Evolutionary conservation across 2,113 vertebrate species (phyloP), one percentile per base, ranked within the genome.

Genomic region (Siniperca knerii): DNA sequence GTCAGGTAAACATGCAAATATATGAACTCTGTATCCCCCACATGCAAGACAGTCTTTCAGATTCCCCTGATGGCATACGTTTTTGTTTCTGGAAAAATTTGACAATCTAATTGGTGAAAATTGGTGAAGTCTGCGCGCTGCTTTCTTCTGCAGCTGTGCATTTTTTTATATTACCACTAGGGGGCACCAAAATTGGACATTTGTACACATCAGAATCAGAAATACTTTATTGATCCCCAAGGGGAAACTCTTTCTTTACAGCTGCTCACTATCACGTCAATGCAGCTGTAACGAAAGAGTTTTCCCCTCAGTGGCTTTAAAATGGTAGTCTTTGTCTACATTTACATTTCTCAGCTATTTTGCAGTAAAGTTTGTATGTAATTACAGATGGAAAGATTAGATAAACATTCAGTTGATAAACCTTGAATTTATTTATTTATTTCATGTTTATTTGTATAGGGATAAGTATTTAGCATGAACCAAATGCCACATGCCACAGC

Each of bases 1-100:
- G 98, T 99, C 96, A 98, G 97, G 98, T 99, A 94, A 94, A 76
- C 40, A 29, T 52, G 48, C 3, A 18, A 50, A 77, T 9, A 37
- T 23, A 37, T 23, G 7, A 82, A 37, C 74, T 35, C 44, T 67
- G 13, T 33, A 29, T 33, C 8, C 3, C 11, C 10, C 10, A 11
- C 15, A 12, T 33, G 44, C 4, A 58, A 68, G 6, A 35, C 2
- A 1, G 2, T 72, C 0, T 54, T 46, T 44, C 8, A 40, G 37
- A 37, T 52, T 8, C 16, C 12, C 21, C 10, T 20, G 11, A 71
- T 40, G 9, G 25, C 13, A 18, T 46, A 18, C 4, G 25, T n/a
- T 64, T 54, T 44, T 37, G 29, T 75, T 65, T 42, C 10, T 20
- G 12, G 15, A 37, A 18, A 33, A 48, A 37, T n/a, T 6, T 7